Percentiles rank a stretch among this genome's conserved stretches.
These are phyloP conservation scores for Phalacrocorax pelagicus DNA, from an alignment of 2,113 vertebrate species.

Conservation along the genomic window DNA sequence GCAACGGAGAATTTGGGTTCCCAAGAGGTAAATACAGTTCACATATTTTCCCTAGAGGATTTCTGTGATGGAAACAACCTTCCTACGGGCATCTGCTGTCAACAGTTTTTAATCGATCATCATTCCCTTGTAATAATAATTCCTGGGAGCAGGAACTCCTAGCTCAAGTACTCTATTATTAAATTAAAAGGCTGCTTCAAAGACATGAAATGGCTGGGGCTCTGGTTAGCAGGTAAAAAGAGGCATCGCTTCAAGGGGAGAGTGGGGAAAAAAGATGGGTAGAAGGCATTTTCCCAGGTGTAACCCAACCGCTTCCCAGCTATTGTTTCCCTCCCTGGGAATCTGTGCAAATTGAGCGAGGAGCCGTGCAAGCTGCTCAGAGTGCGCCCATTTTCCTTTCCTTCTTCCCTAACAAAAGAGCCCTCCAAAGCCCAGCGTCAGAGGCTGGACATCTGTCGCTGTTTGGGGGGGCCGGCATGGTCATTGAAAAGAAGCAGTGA, in stretches of 20 bases:
- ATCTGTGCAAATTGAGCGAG: conserved; percentile 33
- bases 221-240: conserved; percentile 54
- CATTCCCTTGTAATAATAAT: not conserved
- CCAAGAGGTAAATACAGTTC: not conserved
- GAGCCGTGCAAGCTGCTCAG: conserved; percentile 49
- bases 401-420: conserved; percentile 60
- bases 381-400: conserved; percentile 44
- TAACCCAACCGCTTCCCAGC: conserved; percentile 66
- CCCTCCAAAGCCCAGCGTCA: conserved; percentile 66
- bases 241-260: not conserved
- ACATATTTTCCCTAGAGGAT: not conserved
- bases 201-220: not conserved
- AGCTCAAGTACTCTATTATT: not conserved
- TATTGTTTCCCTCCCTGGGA: conserved; percentile 77
- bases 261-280: not conserved
- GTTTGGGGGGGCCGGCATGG: conserved; percentile 68
- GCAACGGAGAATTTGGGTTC: not conserved
- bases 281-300: conserved; percentile 70
- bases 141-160: not conserved
- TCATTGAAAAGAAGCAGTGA: conserved; percentile 86
- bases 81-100: not conserved
- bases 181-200: not conserved
- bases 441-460: conserved; percentile 89
- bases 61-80: not conserved
- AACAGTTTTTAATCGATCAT: conserved; percentile 33